Evolutionary conservation across 2,888 invertebrate genomes (phyloP), one percentile per base, ranked within the genome.

Genomic region (Suillia variegata): DNA sequence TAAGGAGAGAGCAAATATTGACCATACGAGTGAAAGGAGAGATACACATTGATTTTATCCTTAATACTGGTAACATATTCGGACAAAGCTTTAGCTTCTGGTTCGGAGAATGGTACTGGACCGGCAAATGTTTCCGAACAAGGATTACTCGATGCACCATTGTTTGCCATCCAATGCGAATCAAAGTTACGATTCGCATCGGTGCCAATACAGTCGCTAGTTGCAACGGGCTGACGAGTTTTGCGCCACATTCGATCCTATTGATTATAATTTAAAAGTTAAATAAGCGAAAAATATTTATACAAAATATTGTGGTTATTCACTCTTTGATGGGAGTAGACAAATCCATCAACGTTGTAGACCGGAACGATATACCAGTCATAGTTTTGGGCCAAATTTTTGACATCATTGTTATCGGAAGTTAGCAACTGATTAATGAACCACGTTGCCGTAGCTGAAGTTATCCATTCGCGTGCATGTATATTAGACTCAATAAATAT

Each of bases 331-430:
- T 88, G 88, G 0, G 88, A 86, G 70, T 87, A 89, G 1, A 73
- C 85, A 73, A 89, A 91, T n/a, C 91, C 91, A 81, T 92, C 91
- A 31, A 90, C 90, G 77, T 92, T 92, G 2, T 85, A 80, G 0
- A 88, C 86, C 0, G 92, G 91, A 59, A 92, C 84, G 62, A 92
- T 84, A 71, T 91, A 89, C 90, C 91, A 92, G 68, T 91, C 88
- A 66, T 88, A 87, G 56, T 83, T 83, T 63, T 89, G 86, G 1
- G 89, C 87, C 69, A 91, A 77, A 10, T 80, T 75, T 21, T 86
- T 83, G 0, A 88, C 83, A 26, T 80, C 81, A 1, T 83, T 67
- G 64, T 89, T 84, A 1, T 75, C 73, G 38, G 88, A 88, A 0
- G 86, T 87, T n/a, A 92, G 77, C 15, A 92, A 79, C 76, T 90